Evolutionary conservation across 2,888 invertebrate species (phyloP).

Genomic region (Diaprepes abbreviatus): DNA sequence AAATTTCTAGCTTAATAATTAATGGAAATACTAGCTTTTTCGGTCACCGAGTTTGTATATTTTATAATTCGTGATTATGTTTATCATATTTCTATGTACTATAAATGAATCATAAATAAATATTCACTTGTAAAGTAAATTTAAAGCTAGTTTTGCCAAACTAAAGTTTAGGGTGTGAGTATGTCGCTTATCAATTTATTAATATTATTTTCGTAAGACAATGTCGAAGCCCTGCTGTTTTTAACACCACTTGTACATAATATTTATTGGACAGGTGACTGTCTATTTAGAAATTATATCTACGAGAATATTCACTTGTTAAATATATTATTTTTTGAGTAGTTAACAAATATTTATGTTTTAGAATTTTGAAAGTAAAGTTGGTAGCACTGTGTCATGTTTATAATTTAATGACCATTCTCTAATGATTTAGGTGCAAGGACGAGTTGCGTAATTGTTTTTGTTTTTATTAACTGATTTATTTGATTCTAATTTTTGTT

Average conservation of each 20-base stretch:
- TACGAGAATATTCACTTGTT: constrained; percentile 45
- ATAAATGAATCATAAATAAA: neutral
- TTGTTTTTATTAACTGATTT: too few species aligned
- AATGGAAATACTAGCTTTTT: too few species aligned
- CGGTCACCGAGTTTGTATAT: too few species aligned
- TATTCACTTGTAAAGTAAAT: constrained; percentile 2
- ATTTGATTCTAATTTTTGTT: too few species aligned
- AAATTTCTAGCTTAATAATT: too few species aligned
- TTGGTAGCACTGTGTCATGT: constrained; percentile 22
- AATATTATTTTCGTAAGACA: constrained; percentile 37
- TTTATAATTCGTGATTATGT: too few species aligned
- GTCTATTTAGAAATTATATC: constrained; percentile 37
- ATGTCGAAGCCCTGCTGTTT: constrained; percentile 14
- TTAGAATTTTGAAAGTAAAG: constrained; percentile 14
- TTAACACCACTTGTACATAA: constrained; percentile 44
- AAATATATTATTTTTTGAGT: constrained; percentile 50
- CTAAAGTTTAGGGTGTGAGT: constrained; percentile 31
- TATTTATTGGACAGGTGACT: constrained; percentile 39
- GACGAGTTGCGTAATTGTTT: neutral
- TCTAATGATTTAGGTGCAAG: neutral
- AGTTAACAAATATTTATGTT: constrained; percentile 47
- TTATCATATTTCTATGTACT: neutral
- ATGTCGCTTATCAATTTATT: constrained; percentile 43
- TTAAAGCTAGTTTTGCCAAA: constrained; percentile 37
- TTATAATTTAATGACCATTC: neutral